A percentile compares a stretch with the other conserved stretches of the same genome.
Evolutionary conservation across 2,113 vertebrate species (phyloP).

Genomic region (Vulpes lagopus): DNA sequence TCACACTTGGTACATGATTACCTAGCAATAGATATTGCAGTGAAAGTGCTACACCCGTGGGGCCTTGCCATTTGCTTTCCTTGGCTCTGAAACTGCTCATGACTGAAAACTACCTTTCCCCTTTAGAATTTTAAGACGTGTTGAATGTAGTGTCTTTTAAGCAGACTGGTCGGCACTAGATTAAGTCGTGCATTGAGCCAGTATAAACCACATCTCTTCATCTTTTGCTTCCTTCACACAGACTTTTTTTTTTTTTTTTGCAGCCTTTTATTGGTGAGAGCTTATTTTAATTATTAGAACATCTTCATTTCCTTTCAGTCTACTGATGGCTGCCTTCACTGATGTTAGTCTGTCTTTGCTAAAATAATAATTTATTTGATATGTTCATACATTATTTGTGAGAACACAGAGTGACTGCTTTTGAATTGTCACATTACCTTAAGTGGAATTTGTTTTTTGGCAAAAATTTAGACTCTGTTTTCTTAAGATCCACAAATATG

Average conservation of each 20-base stretch:
- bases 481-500: not conserved
- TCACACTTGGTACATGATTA: not conserved
- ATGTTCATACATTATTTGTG: not conserved
- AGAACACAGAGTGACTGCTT: not conserved
- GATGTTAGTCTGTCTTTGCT: not conserved
- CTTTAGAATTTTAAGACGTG: slow-evolving; percentile 29
- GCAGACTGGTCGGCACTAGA: not conserved
- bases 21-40: not conserved
- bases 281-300: not conserved
- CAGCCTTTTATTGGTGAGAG: not conserved
- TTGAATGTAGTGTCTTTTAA: not conserved
- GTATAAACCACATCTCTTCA: not conserved
- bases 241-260: not conserved
- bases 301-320: not conserved
- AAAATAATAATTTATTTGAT: not conserved
- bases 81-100: not conserved
- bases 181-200: not conserved
- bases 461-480: not conserved
- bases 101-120: not conserved
- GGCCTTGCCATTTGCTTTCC: slow-evolving; percentile 44
- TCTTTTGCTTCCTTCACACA: not conserved
- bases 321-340: not conserved
- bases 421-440: slow-evolving; percentile 31
- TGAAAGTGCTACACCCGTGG: not conserved
- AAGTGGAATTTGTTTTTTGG: slow-evolving; percentile 27